These are phyloP conservation scores for Triops longicaudatus DNA, from an alignment of 1,140 invertebrate genomes.

Conservation along the genomic window DNA sequence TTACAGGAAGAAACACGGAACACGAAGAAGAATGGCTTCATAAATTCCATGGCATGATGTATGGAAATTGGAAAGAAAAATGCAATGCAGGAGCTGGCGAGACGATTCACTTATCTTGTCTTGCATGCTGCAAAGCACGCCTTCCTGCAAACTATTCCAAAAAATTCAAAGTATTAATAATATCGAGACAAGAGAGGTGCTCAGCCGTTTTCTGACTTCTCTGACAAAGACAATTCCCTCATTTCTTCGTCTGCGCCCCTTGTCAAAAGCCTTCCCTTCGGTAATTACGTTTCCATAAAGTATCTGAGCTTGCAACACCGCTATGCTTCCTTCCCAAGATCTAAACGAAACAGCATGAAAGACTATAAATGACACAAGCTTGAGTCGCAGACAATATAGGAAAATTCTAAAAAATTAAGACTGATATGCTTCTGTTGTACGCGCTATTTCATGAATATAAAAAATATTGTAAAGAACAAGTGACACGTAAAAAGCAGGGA, in stretches of 20 bases:
- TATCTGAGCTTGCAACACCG: too few species aligned
- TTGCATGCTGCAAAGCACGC: slow-evolving; percentile 1
- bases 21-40: slow-evolving; percentile 14
- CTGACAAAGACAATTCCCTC: neutral
- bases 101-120: slow-evolving; percentile 12
- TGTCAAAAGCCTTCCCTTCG: neutral
- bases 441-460: too few species aligned
- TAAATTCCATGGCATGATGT: neutral
- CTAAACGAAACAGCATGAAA: too few species aligned
- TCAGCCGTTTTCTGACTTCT: neutral
- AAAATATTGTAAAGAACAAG: too few species aligned
- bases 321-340: too few species aligned
- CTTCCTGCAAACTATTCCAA: slow-evolving; percentile 12
- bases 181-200: neutral
- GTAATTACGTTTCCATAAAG: neutral
- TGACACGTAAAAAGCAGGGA: too few species aligned
- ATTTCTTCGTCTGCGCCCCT: neutral
- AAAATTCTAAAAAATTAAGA: too few species aligned
- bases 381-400: too few species aligned
- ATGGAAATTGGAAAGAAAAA: slow-evolving; percentile 15
- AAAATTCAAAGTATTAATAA: neutral
- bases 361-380: too few species aligned
- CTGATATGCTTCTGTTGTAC: too few species aligned
- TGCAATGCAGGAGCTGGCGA: slow-evolving; percentile 1
- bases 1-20: slow-evolving; percentile 12